A percentile compares a stretch with the other conserved stretches of the same genome.
Evolutionary conservation across 2,888 invertebrate species (phyloP).

Genomic region (Oscheius onirici): DNA sequence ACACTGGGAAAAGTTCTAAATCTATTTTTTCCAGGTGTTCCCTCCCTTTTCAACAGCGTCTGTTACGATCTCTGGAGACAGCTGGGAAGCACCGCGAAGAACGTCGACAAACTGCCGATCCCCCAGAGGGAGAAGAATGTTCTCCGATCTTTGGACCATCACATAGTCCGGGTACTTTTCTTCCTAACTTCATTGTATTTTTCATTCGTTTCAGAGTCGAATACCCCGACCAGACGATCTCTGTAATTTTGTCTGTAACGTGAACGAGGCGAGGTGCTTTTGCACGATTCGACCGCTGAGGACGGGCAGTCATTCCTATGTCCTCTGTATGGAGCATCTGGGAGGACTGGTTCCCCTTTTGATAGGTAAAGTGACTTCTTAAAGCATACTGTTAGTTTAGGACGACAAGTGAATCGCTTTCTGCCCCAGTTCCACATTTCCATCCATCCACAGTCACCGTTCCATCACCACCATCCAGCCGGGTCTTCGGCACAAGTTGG

Average conservation of each 20-base stretch:
- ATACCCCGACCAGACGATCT: constrained; percentile 88
- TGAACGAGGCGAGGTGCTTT: constrained; percentile 88
- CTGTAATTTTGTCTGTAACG: constrained; percentile 90
- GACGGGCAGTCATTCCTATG: constrained; percentile 72
- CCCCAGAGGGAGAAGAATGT: constrained; percentile 78
- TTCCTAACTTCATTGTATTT: neutral
- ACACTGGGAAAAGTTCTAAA: too few relatives aligned
- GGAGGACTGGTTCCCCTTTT: constrained; percentile 94
- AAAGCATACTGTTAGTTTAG: constrained; percentile 17
- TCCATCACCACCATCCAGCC: constrained; percentile 4
- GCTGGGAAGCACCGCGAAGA: constrained; percentile 52
- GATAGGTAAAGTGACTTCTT: constrained; percentile 77
- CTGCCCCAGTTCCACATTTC: constrained; percentile 94
- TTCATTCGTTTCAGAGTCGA: constrained; percentile 80
- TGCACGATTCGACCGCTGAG: constrained; percentile 84
- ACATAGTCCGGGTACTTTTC: constrained; percentile 85
- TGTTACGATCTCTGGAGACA: constrained; percentile 70
- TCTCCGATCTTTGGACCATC: constrained; percentile 73
- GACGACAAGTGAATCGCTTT: constrained; percentile 88
- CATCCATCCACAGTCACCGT: constrained; percentile 50
- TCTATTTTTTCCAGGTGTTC: constrained; percentile 77
- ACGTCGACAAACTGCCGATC: constrained; percentile 83
- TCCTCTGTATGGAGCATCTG: constrained; percentile 85
- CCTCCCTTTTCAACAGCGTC: constrained; percentile 84
- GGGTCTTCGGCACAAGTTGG: constrained; percentile 67